Base-by-base conservation (phyloP, 2,888 invertebrate genomes). In the Diloba caeruleocephala region DNA sequence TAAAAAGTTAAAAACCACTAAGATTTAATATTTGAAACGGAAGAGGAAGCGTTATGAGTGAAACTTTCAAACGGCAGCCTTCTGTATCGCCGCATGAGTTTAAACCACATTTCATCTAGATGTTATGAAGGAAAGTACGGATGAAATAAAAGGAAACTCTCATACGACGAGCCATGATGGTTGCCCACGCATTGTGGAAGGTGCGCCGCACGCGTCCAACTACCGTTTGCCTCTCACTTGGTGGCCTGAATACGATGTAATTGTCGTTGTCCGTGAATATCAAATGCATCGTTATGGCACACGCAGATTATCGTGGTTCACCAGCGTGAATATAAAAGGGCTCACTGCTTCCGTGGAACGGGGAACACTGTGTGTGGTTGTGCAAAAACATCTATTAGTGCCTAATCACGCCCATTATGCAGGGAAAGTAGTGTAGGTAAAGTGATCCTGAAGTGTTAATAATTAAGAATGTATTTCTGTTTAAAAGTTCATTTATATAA, bases 291-390 rank as follows among this genome's bases (percentile, higher is more conserved):
- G 81, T 85, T 87, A 89, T 87, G 79, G 77, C 83, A 83, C 88
- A 75, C 79, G 76, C 78, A 86, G 80, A 79, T 61, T 81, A 72
- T 68, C 78, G 82, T 82, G 77, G 76, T 66, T 82, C 90, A 91
- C 90, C 81, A 80, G 82, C 89, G 90, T 89, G 90, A 90, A 89
- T 89, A 53, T 77, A 83, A 75, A 83, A 78, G 86, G 89, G 87
- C 74, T 88, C 92, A 93, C 92, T 85, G 93, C 93, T 92, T 92
- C 80, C 78, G 84, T 88, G 90, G 89, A 89, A 87, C 83, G 86
- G 91, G 85, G 73, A 74, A 86, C 85, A 87, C 88, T 68, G 71
- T 66, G 61, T 67, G 72, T 60, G 68, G 60, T 78, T 80, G 81
- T 82, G 79, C 81, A 88, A 83, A 84, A 84, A 87, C 80, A 84